These are phyloP conservation scores for Cephus pulcher DNA, from an alignment of 2,888 invertebrate species.

Conservation along the genomic window DNA sequence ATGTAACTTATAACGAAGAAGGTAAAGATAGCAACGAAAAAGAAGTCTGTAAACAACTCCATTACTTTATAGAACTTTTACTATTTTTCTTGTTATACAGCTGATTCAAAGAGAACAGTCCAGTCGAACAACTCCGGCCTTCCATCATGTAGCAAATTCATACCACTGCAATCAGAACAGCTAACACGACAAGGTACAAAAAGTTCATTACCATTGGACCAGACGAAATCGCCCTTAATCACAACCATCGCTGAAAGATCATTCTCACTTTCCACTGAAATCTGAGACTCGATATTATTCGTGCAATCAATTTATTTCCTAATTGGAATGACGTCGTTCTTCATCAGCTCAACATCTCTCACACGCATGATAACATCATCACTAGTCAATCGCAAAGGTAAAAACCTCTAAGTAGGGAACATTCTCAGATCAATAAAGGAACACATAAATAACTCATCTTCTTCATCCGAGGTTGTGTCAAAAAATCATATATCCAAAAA, in stretches of 20 bases:
- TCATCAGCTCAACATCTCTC: not conserved
- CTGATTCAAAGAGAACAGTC: not conserved
- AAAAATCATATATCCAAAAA: not conserved
- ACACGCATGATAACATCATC: not conserved
- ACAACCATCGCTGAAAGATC: not conserved
- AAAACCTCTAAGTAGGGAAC: not conserved
- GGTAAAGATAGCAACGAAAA: not conserved
- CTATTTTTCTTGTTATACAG: not conserved
- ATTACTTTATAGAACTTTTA: not conserved
- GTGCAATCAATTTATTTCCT: not conserved
- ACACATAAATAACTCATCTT: not conserved
- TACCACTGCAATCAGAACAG: not conserved
- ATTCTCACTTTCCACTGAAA: not conserved
- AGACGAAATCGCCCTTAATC: not conserved
- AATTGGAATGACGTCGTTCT: not conserved
- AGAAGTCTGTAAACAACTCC: not conserved
- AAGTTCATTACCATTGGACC: not conserved
- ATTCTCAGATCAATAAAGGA: not conserved
- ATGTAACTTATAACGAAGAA: not conserved
- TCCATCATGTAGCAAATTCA: not conserved
- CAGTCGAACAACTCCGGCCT: not conserved
- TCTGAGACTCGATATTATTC: not conserved
- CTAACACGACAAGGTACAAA: not conserved
- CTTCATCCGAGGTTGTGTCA: not conserved
- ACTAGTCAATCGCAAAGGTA: not conserved